phyloP scores from a whole-genome alignment of 2,797 vertebrate genomes.

The Petrocephalus schoutedeni region DNA sequence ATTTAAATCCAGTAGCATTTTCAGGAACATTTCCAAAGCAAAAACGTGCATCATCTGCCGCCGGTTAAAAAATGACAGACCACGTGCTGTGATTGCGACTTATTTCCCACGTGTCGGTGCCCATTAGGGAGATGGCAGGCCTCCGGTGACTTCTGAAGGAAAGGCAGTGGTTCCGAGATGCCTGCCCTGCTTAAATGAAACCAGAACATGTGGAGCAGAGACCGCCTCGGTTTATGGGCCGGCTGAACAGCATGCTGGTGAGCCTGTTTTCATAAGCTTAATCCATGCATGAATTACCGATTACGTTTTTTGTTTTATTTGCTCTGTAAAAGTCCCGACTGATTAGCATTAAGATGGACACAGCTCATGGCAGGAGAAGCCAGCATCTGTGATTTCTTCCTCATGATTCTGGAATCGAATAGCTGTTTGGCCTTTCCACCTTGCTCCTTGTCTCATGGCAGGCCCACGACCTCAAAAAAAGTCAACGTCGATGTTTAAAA shows the following conservation, averaged over 20 bases:
- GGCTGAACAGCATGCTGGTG: neutral
- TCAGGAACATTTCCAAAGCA: neutral
- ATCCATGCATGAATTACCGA: neutral
- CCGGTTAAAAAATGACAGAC: slow-evolving; percentile 33
- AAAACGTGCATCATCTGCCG: neutral
- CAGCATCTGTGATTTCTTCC: neutral
- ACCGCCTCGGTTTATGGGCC: neutral
- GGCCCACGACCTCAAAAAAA: neutral
- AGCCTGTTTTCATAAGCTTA: neutral
- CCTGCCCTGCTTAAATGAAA: neutral
- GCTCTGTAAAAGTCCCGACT: neutral
- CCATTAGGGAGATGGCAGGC: slow-evolving; percentile 51
- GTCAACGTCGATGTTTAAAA: neutral
- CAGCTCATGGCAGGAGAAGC: no score
- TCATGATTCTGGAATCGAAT: neutral
- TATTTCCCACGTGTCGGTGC: slow-evolving; percentile 46
- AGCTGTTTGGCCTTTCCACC: neutral
- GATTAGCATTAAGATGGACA: neutral
- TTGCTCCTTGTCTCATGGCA: neutral
- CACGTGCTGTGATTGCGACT: slow-evolving; percentile 44
- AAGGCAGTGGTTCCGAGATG: slow-evolving; percentile 24
- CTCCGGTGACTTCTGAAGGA: slow-evolving; percentile 49
- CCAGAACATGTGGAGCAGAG: neutral
- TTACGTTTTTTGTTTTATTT: neutral
- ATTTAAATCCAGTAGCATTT: neutral